These are phyloP conservation scores for Spodoptera litura DNA, from an alignment of 1,140 invertebrate species.

Conservation along the genomic window DNA sequence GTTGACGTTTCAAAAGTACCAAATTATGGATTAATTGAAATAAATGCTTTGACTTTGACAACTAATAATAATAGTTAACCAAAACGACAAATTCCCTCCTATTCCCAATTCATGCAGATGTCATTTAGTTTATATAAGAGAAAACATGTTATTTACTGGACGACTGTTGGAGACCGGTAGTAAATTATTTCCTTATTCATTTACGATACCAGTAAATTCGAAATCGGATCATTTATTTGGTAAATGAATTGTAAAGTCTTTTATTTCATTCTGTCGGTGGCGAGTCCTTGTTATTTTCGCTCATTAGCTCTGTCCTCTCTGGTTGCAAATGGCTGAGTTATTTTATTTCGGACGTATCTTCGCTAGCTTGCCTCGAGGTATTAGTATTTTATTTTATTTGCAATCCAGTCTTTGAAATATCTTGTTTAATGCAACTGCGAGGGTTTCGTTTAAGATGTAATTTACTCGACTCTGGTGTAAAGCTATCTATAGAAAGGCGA, in stretches of 20 bases:
- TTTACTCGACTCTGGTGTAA: no score
- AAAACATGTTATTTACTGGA: neutral
- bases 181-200: slow-evolving; percentile 4
- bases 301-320: slow-evolving; percentile 12
- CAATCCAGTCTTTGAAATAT: neutral
- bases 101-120: no score
- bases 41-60: no score
- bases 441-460: no score
- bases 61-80: no score
- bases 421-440: no score
- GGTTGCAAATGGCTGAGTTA: neutral
- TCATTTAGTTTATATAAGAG: no score
- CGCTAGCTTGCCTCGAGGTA: neutral
- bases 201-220: slow-evolving; percentile 13
- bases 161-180: neutral
- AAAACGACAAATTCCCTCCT: no score
- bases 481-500: no score
- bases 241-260: slow-evolving; percentile 29
- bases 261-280: slow-evolving; percentile 15
- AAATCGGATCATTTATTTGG: slow-evolving; percentile 17
- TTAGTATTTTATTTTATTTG: slow-evolving; percentile 10
- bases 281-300: slow-evolving; percentile 1
- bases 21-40: no score
- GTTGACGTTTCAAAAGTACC: no score
- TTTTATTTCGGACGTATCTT: neutral